phyloP scores from a whole-genome alignment of 2,888 invertebrate genomes.

The Drosophila maculinotata region DNA sequence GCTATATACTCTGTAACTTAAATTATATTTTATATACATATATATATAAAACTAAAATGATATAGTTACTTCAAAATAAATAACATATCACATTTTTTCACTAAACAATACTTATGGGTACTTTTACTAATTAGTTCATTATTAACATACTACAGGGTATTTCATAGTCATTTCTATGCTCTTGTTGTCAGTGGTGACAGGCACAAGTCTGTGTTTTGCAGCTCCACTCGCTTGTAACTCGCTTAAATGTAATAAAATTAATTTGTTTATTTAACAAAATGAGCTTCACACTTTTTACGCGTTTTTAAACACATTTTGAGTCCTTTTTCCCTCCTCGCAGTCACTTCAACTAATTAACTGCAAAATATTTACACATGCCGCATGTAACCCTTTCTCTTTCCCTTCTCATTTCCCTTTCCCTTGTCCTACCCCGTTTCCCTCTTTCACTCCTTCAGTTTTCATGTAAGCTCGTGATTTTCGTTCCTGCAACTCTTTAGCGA shows the following conservation, averaged over 20 bases:
- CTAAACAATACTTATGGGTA: too few relatives aligned
- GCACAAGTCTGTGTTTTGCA: neutral
- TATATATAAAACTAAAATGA: too few relatives aligned
- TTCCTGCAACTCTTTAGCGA: slow-evolving; percentile 48
- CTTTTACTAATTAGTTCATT: too few relatives aligned
- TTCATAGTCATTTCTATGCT: neutral
- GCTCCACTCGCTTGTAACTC: slow-evolving; percentile 10
- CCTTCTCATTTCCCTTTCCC: neutral
- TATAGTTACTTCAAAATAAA: too few relatives aligned
- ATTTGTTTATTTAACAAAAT: slow-evolving; percentile 76
- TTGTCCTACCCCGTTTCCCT: neutral
- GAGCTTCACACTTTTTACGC: slow-evolving; percentile 72
- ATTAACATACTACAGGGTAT: slow-evolving; percentile 17
- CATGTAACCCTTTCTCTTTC: slow-evolving; percentile 25
- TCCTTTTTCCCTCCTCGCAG: slow-evolving; percentile 12
- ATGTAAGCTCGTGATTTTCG: slow-evolving; percentile 1
- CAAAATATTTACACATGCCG: slow-evolving; percentile 60
- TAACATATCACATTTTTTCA: too few relatives aligned
- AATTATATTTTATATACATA: too few relatives aligned
- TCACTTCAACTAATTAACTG: slow-evolving; percentile 70
- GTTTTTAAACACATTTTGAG: slow-evolving; percentile 60
- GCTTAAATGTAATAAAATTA: slow-evolving; percentile 63
- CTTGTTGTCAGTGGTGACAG: neutral
- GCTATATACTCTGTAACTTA: too few relatives aligned
- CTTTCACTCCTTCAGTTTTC: neutral